Evolutionary conservation across 2,797 vertebrate species (phyloP).

Genomic region (Lithobates pipiens): DNA sequence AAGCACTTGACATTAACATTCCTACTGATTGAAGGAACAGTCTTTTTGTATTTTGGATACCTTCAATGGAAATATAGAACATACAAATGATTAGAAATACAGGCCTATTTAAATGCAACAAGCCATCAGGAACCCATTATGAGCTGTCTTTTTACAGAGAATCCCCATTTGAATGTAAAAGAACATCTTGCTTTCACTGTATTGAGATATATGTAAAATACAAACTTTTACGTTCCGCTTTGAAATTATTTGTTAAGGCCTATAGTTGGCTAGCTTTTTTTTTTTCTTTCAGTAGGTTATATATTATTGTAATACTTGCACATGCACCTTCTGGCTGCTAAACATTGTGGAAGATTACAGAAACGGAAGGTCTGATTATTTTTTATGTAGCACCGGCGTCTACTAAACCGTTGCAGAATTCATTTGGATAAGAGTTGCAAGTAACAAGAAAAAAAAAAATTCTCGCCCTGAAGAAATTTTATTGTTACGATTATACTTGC

Average conservation of each 20-base stretch:
- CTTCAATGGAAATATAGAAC: constrained; percentile 38
- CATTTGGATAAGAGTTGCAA: background rate
- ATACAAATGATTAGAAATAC: constrained; percentile 37
- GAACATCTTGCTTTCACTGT: constrained; percentile 32
- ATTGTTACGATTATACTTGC: background rate
- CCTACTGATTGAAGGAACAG: background rate
- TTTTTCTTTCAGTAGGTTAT: constrained; percentile 14
- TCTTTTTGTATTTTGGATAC: constrained; percentile 20
- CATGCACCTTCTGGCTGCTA: background rate
- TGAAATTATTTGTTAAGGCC: constrained; percentile 6
- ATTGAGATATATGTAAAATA: constrained; percentile 37
- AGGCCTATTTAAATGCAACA: constrained; percentile 42
- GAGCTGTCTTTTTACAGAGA: constrained; percentile 39
- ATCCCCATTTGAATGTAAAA: constrained; percentile 52
- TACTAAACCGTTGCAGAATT: no score
- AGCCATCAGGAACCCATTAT: constrained; percentile 26
- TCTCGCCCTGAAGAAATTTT: no score
- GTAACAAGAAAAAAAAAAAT: background rate
- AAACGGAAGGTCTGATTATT: background rate
- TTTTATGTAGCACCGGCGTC: background rate
- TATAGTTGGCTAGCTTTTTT: constrained; percentile 3
- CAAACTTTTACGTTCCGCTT: constrained; percentile 5
- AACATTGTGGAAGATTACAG: constrained; percentile 6
- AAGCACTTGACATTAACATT: constrained; percentile 24
- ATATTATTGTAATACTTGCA: background rate